Evolutionary conservation across 2,113 vertebrate species (phyloP).

Genomic region (Ramphastos sulfuratus): DNA sequence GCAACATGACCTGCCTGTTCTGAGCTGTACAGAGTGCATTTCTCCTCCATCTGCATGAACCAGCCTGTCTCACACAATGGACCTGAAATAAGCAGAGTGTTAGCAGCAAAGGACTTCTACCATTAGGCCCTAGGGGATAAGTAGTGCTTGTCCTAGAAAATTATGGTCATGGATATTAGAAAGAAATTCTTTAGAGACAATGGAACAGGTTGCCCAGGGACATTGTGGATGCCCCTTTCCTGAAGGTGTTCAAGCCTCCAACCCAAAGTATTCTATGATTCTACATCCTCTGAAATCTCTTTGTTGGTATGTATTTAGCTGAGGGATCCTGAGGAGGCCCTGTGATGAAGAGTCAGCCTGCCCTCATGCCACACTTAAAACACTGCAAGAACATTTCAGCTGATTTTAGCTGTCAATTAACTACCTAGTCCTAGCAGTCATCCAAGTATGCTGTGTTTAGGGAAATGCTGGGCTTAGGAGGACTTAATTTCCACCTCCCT

Average conservation of each 20-base stretch:
- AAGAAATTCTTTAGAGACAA: too few relatives aligned
- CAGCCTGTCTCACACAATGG: not conserved
- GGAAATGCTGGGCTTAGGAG: not conserved
- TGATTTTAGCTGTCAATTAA: conserved; percentile 49
- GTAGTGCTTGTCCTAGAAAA: conserved; percentile 5
- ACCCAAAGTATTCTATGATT: too few relatives aligned
- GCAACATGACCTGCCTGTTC: not conserved
- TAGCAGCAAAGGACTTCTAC: not conserved
- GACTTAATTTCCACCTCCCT: not conserved
- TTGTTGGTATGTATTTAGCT: not conserved
- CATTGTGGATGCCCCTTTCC: too few relatives aligned
- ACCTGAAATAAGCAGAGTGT: not conserved
- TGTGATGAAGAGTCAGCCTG: not conserved
- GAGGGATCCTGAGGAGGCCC: not conserved
- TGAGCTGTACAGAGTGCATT: not conserved
- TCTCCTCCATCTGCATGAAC: not conserved
- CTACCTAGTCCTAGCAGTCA: not conserved
- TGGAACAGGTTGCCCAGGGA: too few relatives aligned
- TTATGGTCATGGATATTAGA: not conserved
- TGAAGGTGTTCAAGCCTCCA: too few relatives aligned
- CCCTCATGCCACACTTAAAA: not conserved
- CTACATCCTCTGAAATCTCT: not conserved
- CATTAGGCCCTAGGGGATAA: not conserved
- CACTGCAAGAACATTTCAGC: not conserved
- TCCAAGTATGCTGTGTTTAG: rapidly evolving